Evolutionary conservation across 2,888 invertebrate genomes (phyloP), one percentile per base, ranked within the genome.

Genomic region (Notocelia uddmanniana): DNA sequence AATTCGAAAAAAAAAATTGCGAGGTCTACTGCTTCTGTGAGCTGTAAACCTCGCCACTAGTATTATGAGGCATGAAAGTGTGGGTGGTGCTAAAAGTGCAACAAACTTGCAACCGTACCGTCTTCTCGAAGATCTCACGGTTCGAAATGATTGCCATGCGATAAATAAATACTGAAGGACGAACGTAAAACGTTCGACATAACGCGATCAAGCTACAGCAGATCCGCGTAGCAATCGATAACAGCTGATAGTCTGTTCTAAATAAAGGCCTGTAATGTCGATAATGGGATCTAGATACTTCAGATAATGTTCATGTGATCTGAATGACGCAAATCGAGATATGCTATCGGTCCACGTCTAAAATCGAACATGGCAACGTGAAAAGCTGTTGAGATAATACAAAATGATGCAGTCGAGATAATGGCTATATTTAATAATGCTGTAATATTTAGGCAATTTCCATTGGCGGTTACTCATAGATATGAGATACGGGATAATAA

Each of bases 281-380:
- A 59, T 59, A 64, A 74, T 78, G 72, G 73, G 52, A 73, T 74
- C 63, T 62, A 68, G 80, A 45, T 45, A n/a, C 15, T 45, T n/a
- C 31, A 31, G 45, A 81, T 82, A 81, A 77, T 50, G 54, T 58
- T 63, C 50, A 62, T 69, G 71, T 75, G 79, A 74, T 72, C 66
- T 68, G 74, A 76, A 79, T 83, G 83, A 82, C 83, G 83, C 80
- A 82, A 81, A 77, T 79, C 74, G 48, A 69, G 78, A 77, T 79
- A 79, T 79, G 79, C 76, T 69, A 73, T 73, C 66, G 66, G 31
- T 71, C 60, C 60, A 45, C 26, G 57, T 58, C 63, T 69, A 63
- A 41, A 57, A 45, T 48, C 52, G 9, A 60, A 54, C 45, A 41
- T 54, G 66, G 54, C 66, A 67, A 67, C 23, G n/a, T 11, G 11